phyloP scores from a whole-genome alignment of 1,140 invertebrate genomes.

The Manduca sexta region DNA sequence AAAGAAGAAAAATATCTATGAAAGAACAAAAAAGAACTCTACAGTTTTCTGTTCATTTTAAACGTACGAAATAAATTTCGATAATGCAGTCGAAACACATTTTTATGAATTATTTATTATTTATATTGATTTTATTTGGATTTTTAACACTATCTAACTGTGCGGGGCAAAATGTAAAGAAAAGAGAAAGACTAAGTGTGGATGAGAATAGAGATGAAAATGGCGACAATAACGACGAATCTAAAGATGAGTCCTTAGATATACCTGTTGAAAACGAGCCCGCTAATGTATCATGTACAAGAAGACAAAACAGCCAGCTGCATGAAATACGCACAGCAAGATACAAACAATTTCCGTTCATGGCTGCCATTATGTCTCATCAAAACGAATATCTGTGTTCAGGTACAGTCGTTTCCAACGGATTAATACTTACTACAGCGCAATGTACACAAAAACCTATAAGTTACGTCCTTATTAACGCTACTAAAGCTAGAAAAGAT shows the following conservation, averaged over 20 bases:
- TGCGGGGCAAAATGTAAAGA: slow-evolving; percentile 46
- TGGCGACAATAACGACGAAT: slow-evolving; percentile 37
- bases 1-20: neutral
- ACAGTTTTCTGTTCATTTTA: too few species aligned
- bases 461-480: slow-evolving; percentile 45
- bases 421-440: slow-evolving; percentile 53
- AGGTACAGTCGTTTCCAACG: slow-evolving; percentile 48
- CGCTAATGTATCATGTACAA: slow-evolving; percentile 37
- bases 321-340: slow-evolving; percentile 44
- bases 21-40: too few species aligned
- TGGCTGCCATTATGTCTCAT: slow-evolving; percentile 52
- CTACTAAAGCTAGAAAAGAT: slow-evolving; percentile 44
- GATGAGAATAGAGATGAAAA: slow-evolving; percentile 46
- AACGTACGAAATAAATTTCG: slow-evolving; percentile 5
- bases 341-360: slow-evolving; percentile 51
- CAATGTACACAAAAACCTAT: slow-evolving; percentile 36
- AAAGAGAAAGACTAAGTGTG: slow-evolving; percentile 29
- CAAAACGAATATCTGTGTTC: slow-evolving; percentile 56
- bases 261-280: slow-evolving; percentile 37
- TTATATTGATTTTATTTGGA: slow-evolving; percentile 26
- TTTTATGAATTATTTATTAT: slow-evolving; percentile 25
- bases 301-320: slow-evolving; percentile 44
- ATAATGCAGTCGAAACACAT: slow-evolving; percentile 28
- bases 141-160: slow-evolving; percentile 10
- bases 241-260: slow-evolving; percentile 44